Evolutionary conservation across 2,888 invertebrate species (phyloP), one percentile per base, ranked within the genome.

Genomic region (Stegana nigrithorax): DNA sequence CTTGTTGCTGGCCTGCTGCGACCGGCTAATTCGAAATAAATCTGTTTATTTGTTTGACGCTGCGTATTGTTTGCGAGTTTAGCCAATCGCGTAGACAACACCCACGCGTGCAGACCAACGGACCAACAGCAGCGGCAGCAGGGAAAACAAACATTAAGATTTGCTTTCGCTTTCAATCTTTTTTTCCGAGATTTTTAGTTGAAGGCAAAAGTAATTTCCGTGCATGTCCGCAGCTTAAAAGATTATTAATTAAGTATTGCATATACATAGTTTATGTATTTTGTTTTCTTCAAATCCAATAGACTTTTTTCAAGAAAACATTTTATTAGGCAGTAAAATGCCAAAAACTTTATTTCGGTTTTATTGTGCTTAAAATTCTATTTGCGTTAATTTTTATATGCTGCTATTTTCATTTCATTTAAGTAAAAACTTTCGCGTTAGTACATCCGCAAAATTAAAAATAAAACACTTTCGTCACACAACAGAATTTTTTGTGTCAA

Each of bases 61-160:
- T 14, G 27, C 60, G 23, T 60, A 58, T 63, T 47, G 53, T 55
- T 70, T 64, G 70, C 64, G 67, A 67, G 62, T 61, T 67, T 66
- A 66, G 59, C 32, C n/a, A n/a, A n/a, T n/a, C n/a, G 53, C 63
- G 45, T 44, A 39, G 47, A 51, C 17, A 25, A 60, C 68, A 56
- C 78, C 81, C 82, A 70, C 77, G 69, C 67, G 61, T 39, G 12
- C 12, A n/a, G n/a, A n/a, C n/a, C n/a, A n/a, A n/a, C n/a, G n/a
- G n/a, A n/a, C n/a, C n/a, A n/a, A n/a, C n/a, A n/a, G n/a, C n/a
- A n/a, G n/a, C n/a, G n/a, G n/a, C n/a, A n/a, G n/a, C n/a, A n/a
- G n/a, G n/a, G n/a, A n/a, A n/a, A n/a, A n/a, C n/a, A n/a, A n/a
- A n/a, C n/a, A n/a, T n/a, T n/a, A n/a, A n/a, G n/a, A n/a, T n/a